Base-by-base conservation (phyloP, 2,113 vertebrate genomes). In the Callaeas wilsoni region DNA sequence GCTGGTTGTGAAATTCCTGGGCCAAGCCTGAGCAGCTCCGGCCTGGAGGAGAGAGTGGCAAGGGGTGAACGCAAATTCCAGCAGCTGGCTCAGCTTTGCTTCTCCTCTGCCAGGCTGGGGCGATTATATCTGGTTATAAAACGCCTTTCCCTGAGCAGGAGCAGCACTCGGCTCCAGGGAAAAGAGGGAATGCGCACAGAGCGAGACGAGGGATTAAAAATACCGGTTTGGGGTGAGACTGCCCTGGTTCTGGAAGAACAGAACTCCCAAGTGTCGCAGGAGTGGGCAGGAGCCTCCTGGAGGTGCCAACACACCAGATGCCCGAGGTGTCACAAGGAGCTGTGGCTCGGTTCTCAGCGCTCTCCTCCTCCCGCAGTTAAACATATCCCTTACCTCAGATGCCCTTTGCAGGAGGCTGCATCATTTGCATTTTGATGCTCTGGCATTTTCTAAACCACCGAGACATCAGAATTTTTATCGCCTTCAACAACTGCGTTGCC, bases 371-470 rank as follows among this genome's bases (percentile, higher is more conserved):
- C 53, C 85, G 16, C 12, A 88, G 64, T 33, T 22, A 35, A 90
- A 47, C 89, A 23, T 1, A 56, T 75, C 76, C 73, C 64, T 96
- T 86, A 97, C 96, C 96, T 96, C 92, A 12, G 56, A 89, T 22
- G 93, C 94, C 94, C 96, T 93, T 89, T 84, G 84, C 92, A 53
- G 79, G 64, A 88, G 88, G 83, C 69, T 10, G 87, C 20, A 53
- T 53, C 88, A 93, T 97, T 97, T 96, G 92, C 94, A 96, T 97
- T 96, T 97, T 93, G 96, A 96, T 95, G 93, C 71, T 78, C 76
- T 96, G 90, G 96, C 95, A 20, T 74, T 96, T 95, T 95, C 78
- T 15, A 83, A 91, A 86, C 1, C 85, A 30, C 65, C 87, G 85
- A 93, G 92, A 86, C 85, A 68, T 14, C 49, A 94, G 92, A 87